These are phyloP conservation scores for Anhinga rufa DNA, from an alignment of 2,113 vertebrate species.

Conservation along the genomic window DNA sequence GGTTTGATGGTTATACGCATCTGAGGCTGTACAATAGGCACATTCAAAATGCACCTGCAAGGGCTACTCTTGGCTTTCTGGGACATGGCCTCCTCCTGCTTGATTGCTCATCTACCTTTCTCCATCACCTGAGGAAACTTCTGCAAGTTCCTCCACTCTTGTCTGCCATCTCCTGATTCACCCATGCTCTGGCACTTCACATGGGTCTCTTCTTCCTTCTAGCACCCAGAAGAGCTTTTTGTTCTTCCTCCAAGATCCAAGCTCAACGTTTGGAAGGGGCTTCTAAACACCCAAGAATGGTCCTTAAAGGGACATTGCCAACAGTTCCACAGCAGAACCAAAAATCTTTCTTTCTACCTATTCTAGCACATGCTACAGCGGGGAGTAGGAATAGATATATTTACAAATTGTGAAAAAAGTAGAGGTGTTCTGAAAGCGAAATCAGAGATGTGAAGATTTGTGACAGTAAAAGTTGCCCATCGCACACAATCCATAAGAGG, in stretches of 20 bases:
- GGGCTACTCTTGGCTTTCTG: background rate
- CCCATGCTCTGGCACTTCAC: background rate
- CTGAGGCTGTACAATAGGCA: background rate
- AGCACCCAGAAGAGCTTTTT: background rate
- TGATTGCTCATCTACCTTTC: background rate
- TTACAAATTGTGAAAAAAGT: background rate
- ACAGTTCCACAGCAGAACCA: background rate
- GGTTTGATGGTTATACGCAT: background rate
- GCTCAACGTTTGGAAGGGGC: background rate
- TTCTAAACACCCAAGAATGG: background rate
- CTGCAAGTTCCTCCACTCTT: background rate
- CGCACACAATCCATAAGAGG: background rate
- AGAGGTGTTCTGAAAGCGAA: background rate
- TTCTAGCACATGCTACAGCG: background rate
- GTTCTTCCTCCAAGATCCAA: background rate
- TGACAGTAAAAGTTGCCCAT: background rate
- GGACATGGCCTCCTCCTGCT: background rate
- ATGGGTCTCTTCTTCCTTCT: background rate
- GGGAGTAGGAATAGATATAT: background rate
- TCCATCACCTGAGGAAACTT: background rate
- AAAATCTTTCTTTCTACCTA: background rate
- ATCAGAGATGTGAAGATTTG: background rate
- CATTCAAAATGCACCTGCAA: background rate
- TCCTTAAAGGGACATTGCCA: background rate
- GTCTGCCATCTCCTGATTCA: background rate